Base-by-base conservation (phyloP, 2,888 invertebrate genomes). In the Frankliniella fusca region DNA sequence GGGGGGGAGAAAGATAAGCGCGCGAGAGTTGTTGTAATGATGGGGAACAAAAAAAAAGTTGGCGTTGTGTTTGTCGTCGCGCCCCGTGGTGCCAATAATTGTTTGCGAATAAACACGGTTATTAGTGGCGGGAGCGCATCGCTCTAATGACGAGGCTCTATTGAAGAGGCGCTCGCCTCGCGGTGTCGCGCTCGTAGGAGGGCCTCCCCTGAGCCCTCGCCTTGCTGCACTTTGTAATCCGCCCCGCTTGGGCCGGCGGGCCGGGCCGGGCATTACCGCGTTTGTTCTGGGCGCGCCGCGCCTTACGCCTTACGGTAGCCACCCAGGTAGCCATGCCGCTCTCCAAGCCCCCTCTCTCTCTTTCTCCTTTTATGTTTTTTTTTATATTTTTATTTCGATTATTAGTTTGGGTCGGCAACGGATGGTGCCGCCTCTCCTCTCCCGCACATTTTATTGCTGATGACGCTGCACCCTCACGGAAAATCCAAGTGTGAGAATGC, bases 21-120 rank as follows among this genome's bases (percentile, higher is more conserved):
- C 38, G 38, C 38, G 38, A 38, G 38, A 5, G 3, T 38, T 38
- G 38, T 38, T 3, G 38, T n/a, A 38, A 38, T 38, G 5, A 38
- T 3, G 38, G 54, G 54, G 54, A 54, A 20, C 5, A 15, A 20
- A 54, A 20, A 54, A 7, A 54, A 12, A 27, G 23, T 23, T 23
- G 70, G 27, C 70, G 23, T 23, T 20, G 7, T 20, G n/a, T 27
- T 54, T 15, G 54, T 27, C 12, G 70, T 38, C 5, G 38, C 38
- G 38, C 38, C 38, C 38, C 38, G 38, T 38, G 38, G 38, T 38
- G 38, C 38, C 38, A n/a, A 27, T 76, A 76, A 76, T 76, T n/a
- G 70, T 76, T 76, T 76, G 70, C 70, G 70, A 76, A 76, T 76
- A 76, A 76, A 76, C 27, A 76, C 70, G 70, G 70, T 76, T 27